Conservation (phyloP, 2,888 invertebrate genomes). For the Chesias legatella region DNA sequence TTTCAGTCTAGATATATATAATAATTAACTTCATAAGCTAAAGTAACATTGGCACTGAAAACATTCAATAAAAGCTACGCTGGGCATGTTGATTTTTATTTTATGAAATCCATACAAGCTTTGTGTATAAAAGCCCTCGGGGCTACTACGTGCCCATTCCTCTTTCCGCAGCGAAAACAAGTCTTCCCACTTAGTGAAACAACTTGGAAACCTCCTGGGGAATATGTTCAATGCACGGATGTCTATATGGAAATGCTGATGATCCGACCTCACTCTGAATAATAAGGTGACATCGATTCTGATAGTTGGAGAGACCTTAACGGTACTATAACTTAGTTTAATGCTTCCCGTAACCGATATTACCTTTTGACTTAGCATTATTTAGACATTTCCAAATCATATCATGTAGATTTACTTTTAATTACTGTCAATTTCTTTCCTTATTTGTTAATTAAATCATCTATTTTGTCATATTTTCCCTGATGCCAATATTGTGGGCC, state of each 20-base stretch:
- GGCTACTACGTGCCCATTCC: background rate
- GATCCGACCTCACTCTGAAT: slow-evolving; percentile 21
- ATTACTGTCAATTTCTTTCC: no score
- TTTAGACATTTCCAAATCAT: no score
- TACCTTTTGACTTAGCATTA: no score
- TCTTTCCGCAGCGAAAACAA: slow-evolving; percentile 15
- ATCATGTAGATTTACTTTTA: no score
- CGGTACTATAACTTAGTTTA: background rate
- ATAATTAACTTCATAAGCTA: no score
- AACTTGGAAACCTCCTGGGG: slow-evolving; percentile 17
- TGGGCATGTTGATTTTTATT: no score
- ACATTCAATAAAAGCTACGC: no score
- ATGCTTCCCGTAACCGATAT: background rate
- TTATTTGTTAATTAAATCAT: no score
- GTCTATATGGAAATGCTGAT: slow-evolving; percentile 17
- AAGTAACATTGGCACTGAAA: no score
- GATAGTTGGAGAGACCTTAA: slow-evolving; percentile 1
- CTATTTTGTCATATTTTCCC: no score
- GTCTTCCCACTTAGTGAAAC: slow-evolving; percentile 27
- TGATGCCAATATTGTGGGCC: slow-evolving; percentile 5
- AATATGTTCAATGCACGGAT: slow-evolving; percentile 8
- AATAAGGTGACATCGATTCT: slow-evolving; percentile 19
- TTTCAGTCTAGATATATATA: no score
- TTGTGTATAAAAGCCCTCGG: background rate
- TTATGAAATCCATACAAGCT: background rate